These are phyloP conservation scores for Sterrhoptilus dennistouni DNA, from an alignment of 2,113 vertebrate genomes.

Conservation along the genomic window DNA sequence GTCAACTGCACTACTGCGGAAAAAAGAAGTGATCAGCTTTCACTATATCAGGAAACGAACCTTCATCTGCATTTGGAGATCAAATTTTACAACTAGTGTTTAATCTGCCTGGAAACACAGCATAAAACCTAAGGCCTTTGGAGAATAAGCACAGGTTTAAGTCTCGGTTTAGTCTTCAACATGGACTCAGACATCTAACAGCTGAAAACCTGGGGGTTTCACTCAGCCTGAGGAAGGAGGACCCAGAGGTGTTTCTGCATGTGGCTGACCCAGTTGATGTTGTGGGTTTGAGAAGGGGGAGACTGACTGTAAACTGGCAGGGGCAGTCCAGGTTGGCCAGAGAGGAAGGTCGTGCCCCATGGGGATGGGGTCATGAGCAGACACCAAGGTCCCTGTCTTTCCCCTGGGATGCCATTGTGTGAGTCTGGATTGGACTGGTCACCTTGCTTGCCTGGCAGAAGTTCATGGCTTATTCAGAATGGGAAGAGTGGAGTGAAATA, in stretches of 20 bases:
- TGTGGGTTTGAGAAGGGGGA: neutral
- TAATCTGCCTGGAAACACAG: neutral
- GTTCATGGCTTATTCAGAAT: neutral
- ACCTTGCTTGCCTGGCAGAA: neutral
- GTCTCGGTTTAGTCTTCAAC: neutral
- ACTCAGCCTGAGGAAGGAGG: neutral
- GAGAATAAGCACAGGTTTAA: neutral
- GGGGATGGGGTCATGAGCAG: neutral
- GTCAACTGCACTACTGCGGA: neutral
- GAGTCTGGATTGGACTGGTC: neutral
- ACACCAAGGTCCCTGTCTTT: rapidly evolving
- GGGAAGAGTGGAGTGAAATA: neutral
- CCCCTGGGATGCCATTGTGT: neutral
- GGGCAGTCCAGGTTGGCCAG: neutral
- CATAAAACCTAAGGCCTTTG: neutral
- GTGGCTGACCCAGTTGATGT: neutral
- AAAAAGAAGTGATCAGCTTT: neutral
- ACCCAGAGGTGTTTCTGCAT: neutral
- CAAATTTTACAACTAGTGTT: neutral
- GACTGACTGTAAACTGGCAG: neutral
- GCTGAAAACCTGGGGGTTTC: neutral
- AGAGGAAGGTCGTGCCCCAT: neutral
- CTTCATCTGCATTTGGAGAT: neutral
- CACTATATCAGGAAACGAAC: neutral
- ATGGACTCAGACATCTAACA: neutral